Evolutionary conservation across 1,140 invertebrate genomes (phyloP).

Genomic region (Zaprionus capensis): DNA sequence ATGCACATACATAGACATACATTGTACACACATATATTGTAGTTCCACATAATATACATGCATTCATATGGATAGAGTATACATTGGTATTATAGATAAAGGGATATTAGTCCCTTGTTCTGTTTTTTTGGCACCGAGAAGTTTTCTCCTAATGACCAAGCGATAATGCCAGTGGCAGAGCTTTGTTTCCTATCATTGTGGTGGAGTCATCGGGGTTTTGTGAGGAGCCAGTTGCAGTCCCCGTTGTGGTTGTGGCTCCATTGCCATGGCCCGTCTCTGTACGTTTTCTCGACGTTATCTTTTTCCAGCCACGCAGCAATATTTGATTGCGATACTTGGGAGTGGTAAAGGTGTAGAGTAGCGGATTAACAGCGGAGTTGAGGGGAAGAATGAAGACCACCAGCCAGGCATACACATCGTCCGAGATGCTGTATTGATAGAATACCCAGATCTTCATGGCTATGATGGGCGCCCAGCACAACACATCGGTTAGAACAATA

Average conservation of each 20-base stretch:
- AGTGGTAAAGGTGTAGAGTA: constrained; percentile 92
- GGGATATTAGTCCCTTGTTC: background rate
- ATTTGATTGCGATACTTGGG: constrained; percentile 87
- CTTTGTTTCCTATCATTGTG: constrained; percentile 41
- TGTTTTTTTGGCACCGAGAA: constrained; percentile 29
- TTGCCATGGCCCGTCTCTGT: constrained; percentile 63
- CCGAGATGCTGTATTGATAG: constrained; percentile 86
- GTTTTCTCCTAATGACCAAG: constrained; percentile 41
- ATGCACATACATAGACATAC: constrained; percentile 48
- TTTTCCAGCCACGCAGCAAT: constrained; percentile 78
- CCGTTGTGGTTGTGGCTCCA: constrained; percentile 72
- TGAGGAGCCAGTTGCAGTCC: constrained; percentile 76
- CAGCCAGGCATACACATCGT: constrained; percentile 90
- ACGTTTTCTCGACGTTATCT: constrained; percentile 74
- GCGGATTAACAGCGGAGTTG: constrained; percentile 91
- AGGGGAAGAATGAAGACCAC: constrained; percentile 91
- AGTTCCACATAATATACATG: constrained; percentile 23
- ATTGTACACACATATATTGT: constrained; percentile 21
- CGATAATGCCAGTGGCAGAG: constrained; percentile 63
- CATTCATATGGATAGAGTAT: constrained; percentile 38
- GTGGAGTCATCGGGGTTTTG: constrained; percentile 77
- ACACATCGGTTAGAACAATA: constrained; percentile 90
- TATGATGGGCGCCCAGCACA: constrained; percentile 91
- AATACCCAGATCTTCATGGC: constrained; percentile 88
- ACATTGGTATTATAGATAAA: constrained; percentile 64